These are phyloP conservation scores for Rhagologus leucostigma DNA, from an alignment of 2,113 vertebrate species.

Conservation along the genomic window DNA sequence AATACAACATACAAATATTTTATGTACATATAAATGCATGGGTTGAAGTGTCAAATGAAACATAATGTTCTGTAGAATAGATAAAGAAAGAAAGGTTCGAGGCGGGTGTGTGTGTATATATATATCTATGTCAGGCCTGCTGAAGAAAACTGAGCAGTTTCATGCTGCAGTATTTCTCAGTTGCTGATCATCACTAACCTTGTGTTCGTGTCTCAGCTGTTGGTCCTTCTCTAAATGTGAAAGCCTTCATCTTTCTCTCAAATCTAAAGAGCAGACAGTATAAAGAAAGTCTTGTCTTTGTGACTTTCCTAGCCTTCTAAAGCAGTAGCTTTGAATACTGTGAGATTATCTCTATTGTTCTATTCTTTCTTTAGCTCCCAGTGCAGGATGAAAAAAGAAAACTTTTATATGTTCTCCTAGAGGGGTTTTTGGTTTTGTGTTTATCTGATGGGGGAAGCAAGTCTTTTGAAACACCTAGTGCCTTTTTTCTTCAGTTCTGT, in stretches of 20 bases:
- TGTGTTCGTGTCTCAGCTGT: background rate
- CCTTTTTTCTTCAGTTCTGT: background rate
- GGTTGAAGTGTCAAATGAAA: background rate
- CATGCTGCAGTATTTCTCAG: background rate
- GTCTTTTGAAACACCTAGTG: slow-evolving; percentile 15
- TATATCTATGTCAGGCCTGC: background rate
- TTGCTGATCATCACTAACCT: background rate
- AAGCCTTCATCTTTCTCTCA: slow-evolving; percentile 2
- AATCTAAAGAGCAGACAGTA: background rate
- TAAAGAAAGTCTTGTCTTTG: slow-evolving; percentile 10
- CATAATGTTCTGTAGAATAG: background rate
- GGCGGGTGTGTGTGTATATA: rapidly evolving
- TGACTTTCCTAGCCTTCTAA: background rate
- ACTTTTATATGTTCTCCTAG: background rate
- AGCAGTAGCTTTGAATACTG: background rate
- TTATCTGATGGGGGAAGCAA: background rate
- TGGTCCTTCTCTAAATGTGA: slow-evolving; percentile 9
- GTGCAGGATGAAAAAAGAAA: background rate
- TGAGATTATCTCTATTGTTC: background rate
- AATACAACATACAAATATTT: background rate
- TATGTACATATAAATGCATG: background rate
- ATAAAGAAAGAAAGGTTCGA: background rate
- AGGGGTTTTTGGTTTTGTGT: background rate
- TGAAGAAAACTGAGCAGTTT: background rate
- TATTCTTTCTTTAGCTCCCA: background rate